Percentiles rank a stretch among this genome's conserved stretches.
Evolutionary conservation across 1,140 invertebrate species (phyloP).

Genomic region (Dinothrombium tinctorium): DNA sequence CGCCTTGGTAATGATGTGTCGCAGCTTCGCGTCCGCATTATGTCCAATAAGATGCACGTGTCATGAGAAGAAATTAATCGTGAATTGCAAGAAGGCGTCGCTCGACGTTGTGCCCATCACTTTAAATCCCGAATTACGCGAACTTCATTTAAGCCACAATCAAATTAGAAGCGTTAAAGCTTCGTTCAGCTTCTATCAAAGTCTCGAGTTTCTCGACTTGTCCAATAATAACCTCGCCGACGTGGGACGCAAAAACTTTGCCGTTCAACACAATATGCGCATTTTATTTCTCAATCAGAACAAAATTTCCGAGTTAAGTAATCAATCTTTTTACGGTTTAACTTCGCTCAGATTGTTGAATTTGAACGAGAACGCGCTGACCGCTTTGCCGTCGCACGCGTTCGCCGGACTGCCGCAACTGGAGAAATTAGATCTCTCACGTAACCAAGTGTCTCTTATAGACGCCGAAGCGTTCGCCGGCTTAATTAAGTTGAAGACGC

Average conservation of each 20-base stretch:
- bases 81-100: constrained; percentile 53
- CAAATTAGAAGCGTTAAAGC: constrained; percentile 61
- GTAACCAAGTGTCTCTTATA: constrained; percentile 56
- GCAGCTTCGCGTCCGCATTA: too few species aligned
- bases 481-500: constrained; percentile 39
- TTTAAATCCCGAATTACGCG: constrained; percentile 61
- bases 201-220: constrained; percentile 53
- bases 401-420: constrained; percentile 47
- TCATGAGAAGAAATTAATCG: constrained; percentile 65
- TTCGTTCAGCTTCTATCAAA: constrained; percentile 60
- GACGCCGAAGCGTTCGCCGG: constrained; percentile 52
- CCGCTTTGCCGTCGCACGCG: constrained; percentile 42
- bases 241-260: constrained; percentile 41
- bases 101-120: constrained; percentile 70
- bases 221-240: constrained; percentile 54
- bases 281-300: constrained; percentile 18
- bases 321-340: constrained; percentile 44
- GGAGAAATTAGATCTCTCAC: constrained; percentile 59
- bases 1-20: too few species aligned
- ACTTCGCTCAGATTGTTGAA: constrained; percentile 41
- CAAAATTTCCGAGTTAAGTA: constrained; percentile 26
- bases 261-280: constrained; percentile 38
- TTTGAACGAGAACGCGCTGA: constrained; percentile 50
- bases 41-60: constrained; percentile 51
- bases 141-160: constrained; percentile 55